These are phyloP conservation scores for Isaurus tuberculatus DNA, from an alignment of 92 coral and sea anemone genomes.

Conservation along the genomic window DNA sequence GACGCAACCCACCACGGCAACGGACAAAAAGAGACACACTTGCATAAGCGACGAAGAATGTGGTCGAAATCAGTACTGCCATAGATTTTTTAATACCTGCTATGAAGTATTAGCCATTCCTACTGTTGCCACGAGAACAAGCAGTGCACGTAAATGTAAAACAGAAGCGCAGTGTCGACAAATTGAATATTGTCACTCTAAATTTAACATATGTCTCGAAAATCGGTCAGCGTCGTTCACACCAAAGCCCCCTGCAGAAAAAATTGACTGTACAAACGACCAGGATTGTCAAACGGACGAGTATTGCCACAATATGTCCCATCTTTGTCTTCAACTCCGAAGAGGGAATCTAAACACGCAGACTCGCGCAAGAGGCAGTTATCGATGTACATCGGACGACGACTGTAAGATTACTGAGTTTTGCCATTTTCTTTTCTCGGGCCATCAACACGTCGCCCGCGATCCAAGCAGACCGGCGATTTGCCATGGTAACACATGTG, in stretches of 20 bases:
- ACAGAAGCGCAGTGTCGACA: not conserved
- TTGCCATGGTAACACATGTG: constrained; percentile 18
- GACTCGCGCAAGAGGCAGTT: not conserved
- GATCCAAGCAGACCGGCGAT: constrained; percentile 13
- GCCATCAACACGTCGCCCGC: constrained; percentile 17
- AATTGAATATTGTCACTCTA: constrained; percentile 23
- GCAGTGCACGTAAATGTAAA: constrained; percentile 17
- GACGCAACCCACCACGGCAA: constrained; percentile 10
- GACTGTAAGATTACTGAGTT: constrained; percentile 46
- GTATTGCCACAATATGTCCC: constrained; percentile 42
- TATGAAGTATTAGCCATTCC: constrained; percentile 34
- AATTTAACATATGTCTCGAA: constrained; percentile 19
- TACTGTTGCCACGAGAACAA: constrained; percentile 32
- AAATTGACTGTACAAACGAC: constrained; percentile 33
- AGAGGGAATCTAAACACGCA: not conserved
- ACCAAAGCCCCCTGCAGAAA: constrained; percentile 5
- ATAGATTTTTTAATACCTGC: not conserved
- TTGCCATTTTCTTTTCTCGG: constrained; percentile 32
- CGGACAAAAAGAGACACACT: not conserved
- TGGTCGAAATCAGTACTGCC: constrained; percentile 44
- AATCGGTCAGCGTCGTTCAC: not conserved
- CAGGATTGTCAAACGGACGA: constrained; percentile 41
- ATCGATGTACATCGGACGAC: constrained; percentile 41
- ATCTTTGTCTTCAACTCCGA: constrained; percentile 31
- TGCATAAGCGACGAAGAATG: constrained; percentile 19